These are phyloP conservation scores for Coenonympha arcania DNA, from an alignment of 2,888 invertebrate genomes.

Conservation along the genomic window DNA sequence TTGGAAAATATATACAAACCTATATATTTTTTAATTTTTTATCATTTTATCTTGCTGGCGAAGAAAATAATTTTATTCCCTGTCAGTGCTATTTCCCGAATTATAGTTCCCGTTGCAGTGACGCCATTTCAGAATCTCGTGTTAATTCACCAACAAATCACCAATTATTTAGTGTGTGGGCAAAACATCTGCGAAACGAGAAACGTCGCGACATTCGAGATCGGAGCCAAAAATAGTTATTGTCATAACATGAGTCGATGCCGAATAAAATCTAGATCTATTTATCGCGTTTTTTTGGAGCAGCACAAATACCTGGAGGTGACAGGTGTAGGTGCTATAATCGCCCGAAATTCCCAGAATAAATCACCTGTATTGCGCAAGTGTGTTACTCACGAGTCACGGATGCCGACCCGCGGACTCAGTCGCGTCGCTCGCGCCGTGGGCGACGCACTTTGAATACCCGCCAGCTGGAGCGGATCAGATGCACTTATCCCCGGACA, in stretches of 20 bases:
- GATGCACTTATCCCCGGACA: background rate
- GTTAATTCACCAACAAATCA: background rate
- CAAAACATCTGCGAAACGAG: background rate
- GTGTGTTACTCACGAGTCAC: slow-evolving; percentile 57
- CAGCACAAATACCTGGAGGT: slow-evolving; percentile 4
- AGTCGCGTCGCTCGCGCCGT: slow-evolving; percentile 26
- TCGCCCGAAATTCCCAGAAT: slow-evolving; percentile 37
- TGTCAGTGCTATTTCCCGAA: too few species aligned
- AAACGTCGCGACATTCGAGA: background rate
- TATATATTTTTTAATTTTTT: too few species aligned
- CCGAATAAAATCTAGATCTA: background rate
- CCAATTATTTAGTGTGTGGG: background rate
- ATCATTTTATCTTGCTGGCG: too few species aligned
- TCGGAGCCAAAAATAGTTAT: background rate
- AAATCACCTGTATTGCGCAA: slow-evolving; percentile 59
- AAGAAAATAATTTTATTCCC: too few species aligned
- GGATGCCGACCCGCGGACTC: slow-evolving; percentile 51
- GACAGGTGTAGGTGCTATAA: slow-evolving; percentile 12
- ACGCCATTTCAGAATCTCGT: background rate
- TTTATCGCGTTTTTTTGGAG: background rate
- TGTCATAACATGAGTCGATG: slow-evolving; percentile 1
- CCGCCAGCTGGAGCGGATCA: too few species aligned
- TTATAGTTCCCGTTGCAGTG: background rate
- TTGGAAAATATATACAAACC: too few species aligned
- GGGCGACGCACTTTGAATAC: background rate